phyloP scores from a whole-genome alignment of 92 coral and sea anemone species.

The Nematostella vectensis region DNA sequence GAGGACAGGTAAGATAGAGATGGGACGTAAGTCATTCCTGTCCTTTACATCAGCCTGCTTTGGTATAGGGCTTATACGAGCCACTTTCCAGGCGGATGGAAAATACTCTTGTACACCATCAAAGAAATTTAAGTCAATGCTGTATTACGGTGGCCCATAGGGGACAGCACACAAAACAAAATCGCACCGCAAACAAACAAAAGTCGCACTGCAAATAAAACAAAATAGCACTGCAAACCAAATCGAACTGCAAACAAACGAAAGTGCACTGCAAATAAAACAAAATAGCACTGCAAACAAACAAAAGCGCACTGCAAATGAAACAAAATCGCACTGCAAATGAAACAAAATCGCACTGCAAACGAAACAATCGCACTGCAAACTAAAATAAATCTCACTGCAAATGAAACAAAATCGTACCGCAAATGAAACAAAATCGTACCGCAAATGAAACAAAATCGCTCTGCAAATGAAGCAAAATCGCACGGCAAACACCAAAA shows the following conservation, averaged over 20 bases:
- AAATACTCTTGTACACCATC: too few relatives aligned
- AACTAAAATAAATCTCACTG: slow-evolving; percentile 18
- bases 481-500: not conserved
- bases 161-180: not conserved
- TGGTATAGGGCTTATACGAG: too few relatives aligned
- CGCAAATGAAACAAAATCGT: slow-evolving; percentile 10
- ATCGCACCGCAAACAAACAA: not conserved
- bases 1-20: too few relatives aligned
- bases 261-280: slow-evolving; percentile 8
- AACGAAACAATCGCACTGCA: slow-evolving; percentile 5
- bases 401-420: slow-evolving; percentile 18
- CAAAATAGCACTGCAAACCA: not conserved
- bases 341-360: not conserved
- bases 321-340: slow-evolving; percentile 5
- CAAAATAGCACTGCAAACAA: slow-evolving; percentile 9
- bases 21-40: too few relatives aligned
- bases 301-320: slow-evolving; percentile 7
- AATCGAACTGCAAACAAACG: not conserved
- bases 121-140: too few relatives aligned
- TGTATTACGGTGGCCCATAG: slow-evolving; percentile 2
- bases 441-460: not conserved
- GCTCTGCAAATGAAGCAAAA: not conserved
- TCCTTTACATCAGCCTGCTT: too few relatives aligned
- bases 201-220: not conserved
- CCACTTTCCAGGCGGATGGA: too few relatives aligned